Base-by-base conservation (phyloP, 2,797 vertebrate genomes). In the Sebastes minor region DNA sequence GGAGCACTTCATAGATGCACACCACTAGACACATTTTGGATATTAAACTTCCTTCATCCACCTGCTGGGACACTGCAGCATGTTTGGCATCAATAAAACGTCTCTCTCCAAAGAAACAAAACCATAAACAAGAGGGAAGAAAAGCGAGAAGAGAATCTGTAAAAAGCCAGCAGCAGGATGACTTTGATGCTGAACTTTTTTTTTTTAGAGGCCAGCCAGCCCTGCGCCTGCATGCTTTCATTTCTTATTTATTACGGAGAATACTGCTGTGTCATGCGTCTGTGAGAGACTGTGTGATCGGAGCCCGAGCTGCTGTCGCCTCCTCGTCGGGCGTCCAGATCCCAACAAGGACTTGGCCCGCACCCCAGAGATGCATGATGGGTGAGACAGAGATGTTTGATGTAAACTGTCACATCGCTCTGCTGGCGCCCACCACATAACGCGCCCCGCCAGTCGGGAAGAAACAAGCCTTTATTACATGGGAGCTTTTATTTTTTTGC, bases 331-430 rank as follows among this genome's bases (percentile, higher is more conserved):
- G 82, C 79, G 65, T 89, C 87, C 89, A 86, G 83, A 83, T 89
- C 90, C 86, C 90, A 16, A 74, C 76, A 35, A 72, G 89, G 91
- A 90, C 85, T 89, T 92, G 93, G 92, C 91, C 77, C 33, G 25
- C 4, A 33, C 88, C 78, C 83, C 82, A 82, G 88, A 89, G 88
- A 90, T 84, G 86, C 87, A 78, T 88, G 91, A 88, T 90, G 89
- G 88, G 86, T 53, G 83, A 80, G 86, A 91, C 83, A 78, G 88
- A 87, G 86, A 90, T 91, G 88, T 94, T 92, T 90, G 89, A 95
- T 94, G 86, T 91, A 89, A 89, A 88, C 71, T 92, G 94, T 92
- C 90, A 90, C 76, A 69, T 83, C 1, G 55, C 89, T 86, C 89
- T 5, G 28, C 86, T 82, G 88, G 87, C 25, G 30, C 75, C 85